Conservation (phyloP, 2,113 vertebrate genomes). For the Anhinga rufa region DNA sequence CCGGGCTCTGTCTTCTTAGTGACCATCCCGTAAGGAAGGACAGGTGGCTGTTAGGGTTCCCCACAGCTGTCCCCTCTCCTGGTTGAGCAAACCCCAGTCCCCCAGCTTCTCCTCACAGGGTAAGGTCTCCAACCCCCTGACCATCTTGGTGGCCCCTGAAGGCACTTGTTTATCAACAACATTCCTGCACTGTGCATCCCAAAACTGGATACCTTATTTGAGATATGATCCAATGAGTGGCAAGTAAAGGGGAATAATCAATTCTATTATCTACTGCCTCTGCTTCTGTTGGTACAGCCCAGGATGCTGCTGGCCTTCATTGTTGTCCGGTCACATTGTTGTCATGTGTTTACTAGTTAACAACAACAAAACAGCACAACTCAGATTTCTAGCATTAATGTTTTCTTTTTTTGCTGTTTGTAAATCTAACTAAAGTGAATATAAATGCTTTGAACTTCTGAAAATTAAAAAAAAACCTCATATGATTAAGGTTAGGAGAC, state of each 20-base stretch:
- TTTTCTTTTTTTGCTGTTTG: background rate
- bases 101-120: background rate
- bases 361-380: background rate
- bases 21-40: background rate
- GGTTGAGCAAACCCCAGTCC: background rate
- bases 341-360: background rate
- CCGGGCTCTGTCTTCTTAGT: background rate
- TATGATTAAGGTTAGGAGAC: background rate
- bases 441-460: background rate
- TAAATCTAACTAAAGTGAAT: background rate
- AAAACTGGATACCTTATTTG: background rate
- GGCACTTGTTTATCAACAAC: background rate
- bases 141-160: too few species aligned
- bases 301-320: background rate
- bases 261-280: background rate
- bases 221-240: background rate
- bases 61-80: background rate
- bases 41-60: background rate
- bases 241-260: background rate
- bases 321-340: background rate
- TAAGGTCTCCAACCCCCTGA: background rate
- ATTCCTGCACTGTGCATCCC: background rate
- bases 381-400: background rate
- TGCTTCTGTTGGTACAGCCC: background rate
- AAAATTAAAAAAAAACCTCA: background rate